phyloP scores from a whole-genome alignment of 2,797 vertebrate genomes.

The Remorina albescens region DNA sequence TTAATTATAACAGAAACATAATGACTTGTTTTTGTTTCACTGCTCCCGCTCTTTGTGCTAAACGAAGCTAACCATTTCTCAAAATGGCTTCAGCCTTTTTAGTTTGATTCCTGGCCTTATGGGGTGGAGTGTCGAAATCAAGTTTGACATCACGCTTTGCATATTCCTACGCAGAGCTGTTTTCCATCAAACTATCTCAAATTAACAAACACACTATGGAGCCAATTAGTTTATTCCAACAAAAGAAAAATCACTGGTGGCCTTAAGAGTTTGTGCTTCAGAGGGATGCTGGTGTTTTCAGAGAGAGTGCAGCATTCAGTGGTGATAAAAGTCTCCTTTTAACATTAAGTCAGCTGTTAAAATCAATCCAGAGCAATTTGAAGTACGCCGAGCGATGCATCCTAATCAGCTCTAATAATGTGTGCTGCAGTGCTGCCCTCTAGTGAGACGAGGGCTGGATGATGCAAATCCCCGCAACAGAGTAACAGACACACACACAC shows the following conservation, averaged over 20 bases:
- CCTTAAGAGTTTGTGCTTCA: background rate
- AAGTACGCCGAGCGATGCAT: background rate
- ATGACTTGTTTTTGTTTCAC: background rate
- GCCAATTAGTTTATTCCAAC: background rate
- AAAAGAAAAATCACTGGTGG: background rate
- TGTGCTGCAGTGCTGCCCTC: conserved; percentile 74
- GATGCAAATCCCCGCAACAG: conserved; percentile 47
- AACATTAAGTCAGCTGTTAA: background rate
- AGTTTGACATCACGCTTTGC: background rate
- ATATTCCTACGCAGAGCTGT: no score
- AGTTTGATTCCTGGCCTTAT: no score
- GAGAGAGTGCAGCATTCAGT: background rate
- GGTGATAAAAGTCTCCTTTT: background rate
- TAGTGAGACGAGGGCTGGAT: conserved; percentile 58
- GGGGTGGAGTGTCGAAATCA: no score
- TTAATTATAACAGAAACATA: background rate
- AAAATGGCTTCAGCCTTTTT: no score
- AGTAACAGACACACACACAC: conserved; percentile 3
- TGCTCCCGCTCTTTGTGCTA: no score
- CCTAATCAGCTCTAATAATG: conserved; percentile 48
- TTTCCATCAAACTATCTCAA: background rate
- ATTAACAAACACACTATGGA: background rate
- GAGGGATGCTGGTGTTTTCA: background rate
- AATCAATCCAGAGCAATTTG: background rate
- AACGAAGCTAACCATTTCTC: no score